Evolutionary conservation across 2,113 vertebrate species (phyloP).

Genomic region (Saccopteryx leptura): DNA sequence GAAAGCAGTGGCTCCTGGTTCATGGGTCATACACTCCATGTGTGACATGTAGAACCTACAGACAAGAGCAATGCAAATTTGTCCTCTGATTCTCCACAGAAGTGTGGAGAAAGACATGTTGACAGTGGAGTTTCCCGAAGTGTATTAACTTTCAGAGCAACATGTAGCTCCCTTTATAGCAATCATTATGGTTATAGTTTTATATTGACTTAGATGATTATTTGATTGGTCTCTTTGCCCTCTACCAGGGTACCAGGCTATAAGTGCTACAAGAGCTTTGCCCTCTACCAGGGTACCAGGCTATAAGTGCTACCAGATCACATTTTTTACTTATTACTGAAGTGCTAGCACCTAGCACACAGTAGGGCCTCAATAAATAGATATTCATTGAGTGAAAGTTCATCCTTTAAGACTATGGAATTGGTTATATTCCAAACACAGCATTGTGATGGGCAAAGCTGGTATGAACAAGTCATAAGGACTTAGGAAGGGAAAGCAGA

Average conservation of each 20-base stretch:
- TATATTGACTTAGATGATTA: neutral
- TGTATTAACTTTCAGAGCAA: neutral
- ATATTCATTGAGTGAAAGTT: neutral
- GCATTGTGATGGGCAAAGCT: neutral
- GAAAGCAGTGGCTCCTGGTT: neutral
- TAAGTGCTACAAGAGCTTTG: neutral
- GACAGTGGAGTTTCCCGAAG: neutral
- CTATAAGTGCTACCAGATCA: too few relatives aligned
- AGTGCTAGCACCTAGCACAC: neutral
- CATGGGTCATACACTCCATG: neutral
- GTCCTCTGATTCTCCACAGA: neutral
- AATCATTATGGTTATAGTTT: neutral
- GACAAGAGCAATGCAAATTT: neutral
- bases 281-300: too few relatives aligned
- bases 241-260: neutral
- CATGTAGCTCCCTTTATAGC: neutral
- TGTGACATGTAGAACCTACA: neutral
- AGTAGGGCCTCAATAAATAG: constrained; percentile 2
- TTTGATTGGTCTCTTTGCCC: neutral
- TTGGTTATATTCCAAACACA: neutral
- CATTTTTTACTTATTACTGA: neutral
- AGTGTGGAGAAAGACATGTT: neutral
- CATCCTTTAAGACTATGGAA: neutral
- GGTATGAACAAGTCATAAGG: neutral
- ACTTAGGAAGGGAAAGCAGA: neutral